Conservation (phyloP, 2,113 vertebrate genomes). For the Nansenia antarctica region DNA sequence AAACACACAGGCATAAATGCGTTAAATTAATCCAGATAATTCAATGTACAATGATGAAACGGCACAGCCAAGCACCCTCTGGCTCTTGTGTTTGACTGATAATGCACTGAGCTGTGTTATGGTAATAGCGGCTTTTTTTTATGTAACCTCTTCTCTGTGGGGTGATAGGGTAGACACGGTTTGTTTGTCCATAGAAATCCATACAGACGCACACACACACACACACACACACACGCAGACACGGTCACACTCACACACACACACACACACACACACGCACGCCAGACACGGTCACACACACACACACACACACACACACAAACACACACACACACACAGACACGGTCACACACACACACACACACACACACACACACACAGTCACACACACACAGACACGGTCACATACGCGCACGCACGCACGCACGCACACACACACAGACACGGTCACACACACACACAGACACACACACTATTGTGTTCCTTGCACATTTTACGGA, state of each 20-base stretch:
- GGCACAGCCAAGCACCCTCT: constrained; percentile 67
- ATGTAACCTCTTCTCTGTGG: constrained; percentile 49
- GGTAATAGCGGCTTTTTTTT: constrained; percentile 49
- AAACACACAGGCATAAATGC: constrained; percentile 72
- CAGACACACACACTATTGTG: constrained; percentile 40
- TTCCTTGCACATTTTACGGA: constrained; percentile 59
- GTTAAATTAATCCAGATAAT: constrained; percentile 79
- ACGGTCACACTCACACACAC: too few relatives aligned
- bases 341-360: constrained; percentile 1
- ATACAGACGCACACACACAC: too few relatives aligned
- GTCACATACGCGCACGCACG: too few relatives aligned
- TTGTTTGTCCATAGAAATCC: constrained; percentile 32
- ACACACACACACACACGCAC: constrained; percentile 32
- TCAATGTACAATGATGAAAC: constrained; percentile 73
- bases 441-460: constrained; percentile 10
- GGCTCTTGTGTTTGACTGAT: constrained; percentile 68
- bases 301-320: constrained; percentile 12
- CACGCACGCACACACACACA: not conserved
- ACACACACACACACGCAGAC: not conserved
- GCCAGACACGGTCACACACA: too few relatives aligned
- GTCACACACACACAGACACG: too few relatives aligned
- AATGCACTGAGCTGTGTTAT: constrained; percentile 56
- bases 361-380: not conserved
- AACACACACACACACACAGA: constrained; percentile 27
- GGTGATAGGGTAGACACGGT: constrained; percentile 24